phyloP scores from a whole-genome alignment of 2,888 invertebrate species.

The Sminthurinus aureus region DNA sequence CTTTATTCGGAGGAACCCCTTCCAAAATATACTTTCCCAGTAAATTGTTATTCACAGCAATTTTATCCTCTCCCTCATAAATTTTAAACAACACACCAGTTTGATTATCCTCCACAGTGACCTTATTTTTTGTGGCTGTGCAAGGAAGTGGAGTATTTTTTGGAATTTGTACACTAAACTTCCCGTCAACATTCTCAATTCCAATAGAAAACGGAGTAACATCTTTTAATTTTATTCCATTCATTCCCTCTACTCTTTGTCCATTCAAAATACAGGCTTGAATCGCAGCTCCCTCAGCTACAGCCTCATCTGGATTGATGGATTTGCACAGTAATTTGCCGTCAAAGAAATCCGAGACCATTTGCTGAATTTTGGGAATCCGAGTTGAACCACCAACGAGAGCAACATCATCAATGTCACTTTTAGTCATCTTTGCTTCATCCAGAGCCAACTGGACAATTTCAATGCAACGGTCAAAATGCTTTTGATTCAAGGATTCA shows the following conservation, averaged over 20 bases:
- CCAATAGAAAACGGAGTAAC: conserved; percentile 42
- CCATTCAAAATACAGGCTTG: conserved; percentile 43
- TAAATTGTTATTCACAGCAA: no score
- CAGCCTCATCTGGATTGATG: conserved; percentile 22
- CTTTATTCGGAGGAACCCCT: no score
- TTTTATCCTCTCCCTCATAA: no score
- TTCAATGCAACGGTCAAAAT: conserved; percentile 40
- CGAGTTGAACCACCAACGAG: conserved; percentile 46
- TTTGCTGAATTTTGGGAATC: conserved; percentile 42
- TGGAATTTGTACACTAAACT: conserved; percentile 30
- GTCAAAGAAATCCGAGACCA: conserved; percentile 36
- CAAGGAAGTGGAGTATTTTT: conserved; percentile 35
- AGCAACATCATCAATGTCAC: conserved; percentile 46
- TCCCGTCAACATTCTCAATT: no score
- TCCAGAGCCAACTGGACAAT: conserved; percentile 32
- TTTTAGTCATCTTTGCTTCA: conserved; percentile 23
- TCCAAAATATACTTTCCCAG: no score
- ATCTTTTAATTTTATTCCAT: conserved; percentile 18
- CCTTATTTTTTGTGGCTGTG: no score
- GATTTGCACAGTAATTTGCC: conserved; percentile 14
- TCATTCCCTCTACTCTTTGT: not conserved
- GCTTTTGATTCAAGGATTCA: conserved; percentile 41
- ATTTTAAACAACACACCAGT: no score
- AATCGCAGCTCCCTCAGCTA: conserved; percentile 44
- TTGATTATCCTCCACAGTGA: conserved; percentile 1